phyloP scores from a whole-genome alignment of 2,797 vertebrate species.

The Myioborus miniatus region DNA sequence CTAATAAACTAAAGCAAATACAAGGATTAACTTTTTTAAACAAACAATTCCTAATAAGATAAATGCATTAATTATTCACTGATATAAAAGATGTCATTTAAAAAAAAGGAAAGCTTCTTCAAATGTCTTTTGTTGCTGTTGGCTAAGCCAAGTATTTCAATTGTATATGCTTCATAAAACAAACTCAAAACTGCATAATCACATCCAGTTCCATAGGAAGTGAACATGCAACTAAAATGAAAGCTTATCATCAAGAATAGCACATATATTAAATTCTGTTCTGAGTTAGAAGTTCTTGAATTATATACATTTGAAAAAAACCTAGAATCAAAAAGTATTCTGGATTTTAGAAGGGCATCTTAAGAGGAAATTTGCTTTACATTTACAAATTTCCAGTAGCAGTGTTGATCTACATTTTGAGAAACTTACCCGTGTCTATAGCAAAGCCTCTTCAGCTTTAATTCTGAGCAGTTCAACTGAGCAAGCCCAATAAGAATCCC shows the following conservation, averaged over 20 bases:
- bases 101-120: not conserved
- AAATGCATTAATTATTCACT: not conserved
- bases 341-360: not conserved
- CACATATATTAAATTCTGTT: not conserved
- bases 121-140: not conserved
- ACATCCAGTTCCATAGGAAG: not conserved
- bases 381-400: not conserved
- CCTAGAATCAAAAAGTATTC: not conserved
- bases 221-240: not conserved
- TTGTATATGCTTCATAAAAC: not conserved
- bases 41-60: not conserved
- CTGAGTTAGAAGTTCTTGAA: not conserved
- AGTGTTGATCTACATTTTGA: not conserved
- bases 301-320: not conserved
- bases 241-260: not conserved
- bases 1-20: constrained; percentile 85
- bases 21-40: not conserved
- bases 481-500: constrained; percentile 96
- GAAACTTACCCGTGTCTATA: constrained; percentile 91
- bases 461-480: constrained; percentile 95
- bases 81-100: not conserved
- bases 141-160: not conserved
- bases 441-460: constrained; percentile 92
- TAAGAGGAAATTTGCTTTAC: not conserved
- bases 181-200: not conserved